Conservation (phyloP, 2,888 invertebrate species). For the Cheiracanthium punctorium region DNA sequence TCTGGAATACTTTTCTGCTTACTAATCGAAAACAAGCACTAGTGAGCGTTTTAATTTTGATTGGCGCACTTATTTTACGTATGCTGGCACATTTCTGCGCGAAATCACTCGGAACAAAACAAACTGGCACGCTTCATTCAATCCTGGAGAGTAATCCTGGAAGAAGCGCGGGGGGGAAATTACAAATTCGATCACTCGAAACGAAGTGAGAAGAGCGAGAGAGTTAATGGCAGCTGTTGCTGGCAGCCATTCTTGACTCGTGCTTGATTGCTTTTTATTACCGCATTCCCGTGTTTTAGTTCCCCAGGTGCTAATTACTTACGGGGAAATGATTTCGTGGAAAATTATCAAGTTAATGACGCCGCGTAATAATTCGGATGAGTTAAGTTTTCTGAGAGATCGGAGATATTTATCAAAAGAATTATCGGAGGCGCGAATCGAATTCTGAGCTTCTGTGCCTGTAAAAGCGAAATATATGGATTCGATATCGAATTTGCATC, state of each 20-base stretch:
- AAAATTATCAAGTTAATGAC: background rate
- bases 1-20: too few species aligned
- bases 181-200: background rate
- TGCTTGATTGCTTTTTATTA: slow-evolving; percentile 6
- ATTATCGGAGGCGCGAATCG: too few species aligned
- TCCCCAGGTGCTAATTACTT: background rate
- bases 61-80: background rate
- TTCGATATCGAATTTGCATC: too few species aligned
- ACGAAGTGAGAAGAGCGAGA: background rate
- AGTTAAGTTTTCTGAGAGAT: too few species aligned
- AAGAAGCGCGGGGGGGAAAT: background rate
- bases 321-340: background rate
- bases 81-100: background rate
- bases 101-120: background rate
- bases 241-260: background rate
- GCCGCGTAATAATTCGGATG: too few species aligned
- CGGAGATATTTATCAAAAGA: too few species aligned
- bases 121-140: background rate
- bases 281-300: background rate
- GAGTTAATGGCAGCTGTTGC: background rate
- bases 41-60: background rate
- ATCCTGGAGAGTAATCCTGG: background rate
- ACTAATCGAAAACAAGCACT: too few species aligned
- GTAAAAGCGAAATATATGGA: too few species aligned
- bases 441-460: too few species aligned